Evolutionary conservation across 1,140 invertebrate genomes (phyloP), one percentile per base, ranked within the genome.

Genomic region (Tetramorium parvispinum): DNA sequence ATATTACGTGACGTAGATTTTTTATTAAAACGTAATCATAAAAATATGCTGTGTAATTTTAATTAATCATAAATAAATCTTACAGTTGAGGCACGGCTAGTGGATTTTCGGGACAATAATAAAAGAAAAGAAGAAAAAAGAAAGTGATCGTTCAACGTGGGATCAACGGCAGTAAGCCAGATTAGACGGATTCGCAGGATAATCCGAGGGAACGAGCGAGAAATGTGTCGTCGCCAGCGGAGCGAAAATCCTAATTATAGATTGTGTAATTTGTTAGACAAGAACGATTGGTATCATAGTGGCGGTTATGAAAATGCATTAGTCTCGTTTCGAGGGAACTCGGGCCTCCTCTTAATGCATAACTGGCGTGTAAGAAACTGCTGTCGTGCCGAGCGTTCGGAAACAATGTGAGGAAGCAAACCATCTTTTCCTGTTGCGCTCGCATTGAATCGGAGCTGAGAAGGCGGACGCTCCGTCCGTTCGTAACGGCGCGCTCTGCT

Each of bases 331-430:
- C 79, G 79, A 83, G 79, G 55, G 24, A 83, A 83, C 68, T 27
- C 46, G 32, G 40, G 59, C 27, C 59, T 27, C 16, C 63, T 63
- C 43, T 73, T 61, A 59, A 73, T 59, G 66, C 66, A 82, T 73
- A 82, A 75, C 79, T 46, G 68, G 53, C 68, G 79, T 83, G 68
- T 83, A 83, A 83, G 79, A 83, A 73, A 61, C 68, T 21, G 40
- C 40, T 75, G 79, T 75, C 68, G 79, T 83, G 79, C 53, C 68
- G 79, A 73, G 76, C 82, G 77, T 85, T 86, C 88, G 85, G 89
- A 92, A 90, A 92, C 91, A 92, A 92, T 92, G 89, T 85, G 81
- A 92, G 91, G 91, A 92, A 92, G 87, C 89, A 88, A 91, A 90
- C 90, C 91, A 92, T 92, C 89, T 91, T 92, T 92, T 92, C 88